Conservation (phyloP, 1,140 invertebrate species). For the Aporrectodea caliginosa region DNA sequence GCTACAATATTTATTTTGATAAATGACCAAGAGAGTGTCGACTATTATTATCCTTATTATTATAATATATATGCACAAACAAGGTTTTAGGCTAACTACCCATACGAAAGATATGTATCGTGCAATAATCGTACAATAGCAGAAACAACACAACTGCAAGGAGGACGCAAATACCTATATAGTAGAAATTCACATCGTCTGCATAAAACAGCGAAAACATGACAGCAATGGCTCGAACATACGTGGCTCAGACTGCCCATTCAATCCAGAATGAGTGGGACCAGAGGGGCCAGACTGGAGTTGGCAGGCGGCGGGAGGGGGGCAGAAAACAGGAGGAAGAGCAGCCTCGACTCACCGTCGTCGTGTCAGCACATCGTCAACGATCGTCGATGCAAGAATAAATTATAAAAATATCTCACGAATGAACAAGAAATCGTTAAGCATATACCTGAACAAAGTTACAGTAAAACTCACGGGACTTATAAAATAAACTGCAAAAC, state of each 20-base stretch:
- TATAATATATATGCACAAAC: no score
- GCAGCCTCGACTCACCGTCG: background rate
- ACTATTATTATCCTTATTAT: no score
- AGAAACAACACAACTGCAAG: background rate
- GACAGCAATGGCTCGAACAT: background rate
- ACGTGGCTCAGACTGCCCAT: background rate
- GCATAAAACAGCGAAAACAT: background rate
- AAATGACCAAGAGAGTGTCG: background rate
- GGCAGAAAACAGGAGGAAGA: background rate
- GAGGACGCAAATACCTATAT: background rate
- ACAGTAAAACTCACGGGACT: background rate
- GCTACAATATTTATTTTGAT: background rate
- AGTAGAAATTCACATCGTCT: background rate
- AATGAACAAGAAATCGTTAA: background rate
- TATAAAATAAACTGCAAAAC: background rate
- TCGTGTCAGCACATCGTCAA: background rate
- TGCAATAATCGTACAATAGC: background rate
- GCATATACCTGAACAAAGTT: background rate
- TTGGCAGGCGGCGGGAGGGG: no score
- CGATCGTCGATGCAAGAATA: background rate
- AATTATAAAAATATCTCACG: constrained; percentile 1
- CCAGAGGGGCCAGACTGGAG: no score
- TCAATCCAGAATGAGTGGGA: no score
- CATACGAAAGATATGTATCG: background rate
- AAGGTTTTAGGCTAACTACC: background rate